These are phyloP conservation scores for Brachyhypopomus gauderio DNA, from an alignment of 2,113 vertebrate species.

Conservation along the genomic window DNA sequence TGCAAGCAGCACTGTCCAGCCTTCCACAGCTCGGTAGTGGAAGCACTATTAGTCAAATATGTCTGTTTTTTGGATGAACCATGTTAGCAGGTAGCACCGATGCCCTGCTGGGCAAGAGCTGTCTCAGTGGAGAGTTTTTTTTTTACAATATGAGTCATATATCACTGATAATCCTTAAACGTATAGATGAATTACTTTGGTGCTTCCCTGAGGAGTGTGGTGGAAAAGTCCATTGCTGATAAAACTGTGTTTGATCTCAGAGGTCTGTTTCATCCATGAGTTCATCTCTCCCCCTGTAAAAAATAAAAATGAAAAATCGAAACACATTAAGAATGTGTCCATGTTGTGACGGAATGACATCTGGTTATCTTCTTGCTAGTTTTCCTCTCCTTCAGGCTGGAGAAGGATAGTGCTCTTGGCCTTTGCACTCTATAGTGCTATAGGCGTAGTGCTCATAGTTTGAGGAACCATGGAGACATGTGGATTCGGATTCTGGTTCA, in stretches of 20 bases:
- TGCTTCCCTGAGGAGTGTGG: constrained; percentile 32
- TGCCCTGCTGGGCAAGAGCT: background rate
- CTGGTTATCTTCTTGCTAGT: background rate
- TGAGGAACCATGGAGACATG: constrained; percentile 6
- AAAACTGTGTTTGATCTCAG: constrained; percentile 58
- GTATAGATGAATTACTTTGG: constrained; percentile 38
- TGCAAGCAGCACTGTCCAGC: background rate
- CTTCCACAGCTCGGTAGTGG: too few species aligned
- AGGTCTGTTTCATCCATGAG: constrained; percentile 26
- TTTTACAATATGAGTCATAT: background rate
- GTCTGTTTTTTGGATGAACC: background rate
- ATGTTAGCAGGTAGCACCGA: background rate
- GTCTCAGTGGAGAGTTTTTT: background rate
- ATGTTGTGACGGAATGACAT: constrained; percentile 12
- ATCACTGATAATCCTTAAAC: constrained; percentile 30
- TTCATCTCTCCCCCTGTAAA: constrained; percentile 44
- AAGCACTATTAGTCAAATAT: background rate
- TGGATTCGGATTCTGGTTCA: background rate
- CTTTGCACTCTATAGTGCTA: too few species aligned
- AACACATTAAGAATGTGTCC: constrained; percentile 43
- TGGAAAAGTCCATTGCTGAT: constrained; percentile 42
- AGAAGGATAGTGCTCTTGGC: too few species aligned
- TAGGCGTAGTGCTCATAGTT: too few species aligned
- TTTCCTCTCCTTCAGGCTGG: constrained; percentile 11
- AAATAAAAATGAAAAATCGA: constrained; percentile 33